phyloP scores from a whole-genome alignment of 2,888 invertebrate genomes.

The Amphipoea oculea region DNA sequence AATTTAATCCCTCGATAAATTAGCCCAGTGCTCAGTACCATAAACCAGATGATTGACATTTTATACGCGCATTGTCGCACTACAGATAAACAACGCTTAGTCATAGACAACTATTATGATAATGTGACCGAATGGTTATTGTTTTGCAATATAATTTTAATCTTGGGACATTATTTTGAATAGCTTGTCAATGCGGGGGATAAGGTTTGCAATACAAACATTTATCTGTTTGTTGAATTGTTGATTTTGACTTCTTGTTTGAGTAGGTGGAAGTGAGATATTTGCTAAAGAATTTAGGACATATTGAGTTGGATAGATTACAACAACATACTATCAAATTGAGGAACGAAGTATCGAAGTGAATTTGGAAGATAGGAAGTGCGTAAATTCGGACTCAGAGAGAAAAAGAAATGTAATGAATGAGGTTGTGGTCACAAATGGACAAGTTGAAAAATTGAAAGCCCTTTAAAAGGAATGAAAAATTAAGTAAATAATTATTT shows the following conservation, averaged over 20 bases:
- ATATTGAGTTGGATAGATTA: not conserved
- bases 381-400: not conserved
- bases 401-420: not conserved
- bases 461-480: not conserved
- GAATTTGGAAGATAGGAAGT: not conserved
- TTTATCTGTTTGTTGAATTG: conserved; percentile 11
- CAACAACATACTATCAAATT: not conserved
- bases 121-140: conserved; percentile 55
- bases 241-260: conserved; percentile 14
- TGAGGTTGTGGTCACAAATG: not conserved
- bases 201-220: conserved; percentile 5
- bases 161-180: conserved; percentile 49
- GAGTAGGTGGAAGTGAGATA: conserved; percentile 7
- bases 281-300: conserved; percentile 4
- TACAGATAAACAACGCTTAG: conserved; percentile 59
- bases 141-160: conserved; percentile 51
- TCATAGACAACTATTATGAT: conserved; percentile 63
- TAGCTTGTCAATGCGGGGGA: conserved; percentile 30
- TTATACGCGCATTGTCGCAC: conserved; percentile 42
- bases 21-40: conserved; percentile 24
- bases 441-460: not conserved
- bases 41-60: conserved; percentile 65
- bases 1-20: conserved; percentile 43
- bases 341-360: not conserved
- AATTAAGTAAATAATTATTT: conserved; percentile 18